Conservation (phyloP, 2,888 invertebrate species). For the Hydraecia micacea region DNA sequence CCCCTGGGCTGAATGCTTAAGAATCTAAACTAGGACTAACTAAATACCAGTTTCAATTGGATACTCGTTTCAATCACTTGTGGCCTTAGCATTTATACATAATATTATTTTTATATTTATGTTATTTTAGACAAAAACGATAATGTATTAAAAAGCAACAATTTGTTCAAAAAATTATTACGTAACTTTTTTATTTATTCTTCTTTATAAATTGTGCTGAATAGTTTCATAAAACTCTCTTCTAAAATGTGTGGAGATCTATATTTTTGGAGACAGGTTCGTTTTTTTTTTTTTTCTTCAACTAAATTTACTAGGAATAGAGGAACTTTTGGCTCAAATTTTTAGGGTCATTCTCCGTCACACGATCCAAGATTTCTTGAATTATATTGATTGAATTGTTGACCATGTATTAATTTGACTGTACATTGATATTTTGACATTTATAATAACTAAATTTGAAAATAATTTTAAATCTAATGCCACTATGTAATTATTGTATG, state of each 20-base stretch:
- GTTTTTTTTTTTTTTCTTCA: slow-evolving; percentile 1
- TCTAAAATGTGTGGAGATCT: slow-evolving; percentile 35
- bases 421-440: no score
- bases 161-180: background rate
- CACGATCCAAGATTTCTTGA: no score
- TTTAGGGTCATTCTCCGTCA: no score
- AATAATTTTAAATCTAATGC: no score
- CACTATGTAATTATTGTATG: no score
- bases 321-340: background rate
- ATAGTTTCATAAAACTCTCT: background rate
- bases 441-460: no score
- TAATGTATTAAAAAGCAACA: background rate
- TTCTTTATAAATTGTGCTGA: background rate
- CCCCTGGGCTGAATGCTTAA: background rate
- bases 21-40: background rate
- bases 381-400: no score
- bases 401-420: no score
- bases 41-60: background rate
- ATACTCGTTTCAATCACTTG: background rate
- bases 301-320: background rate
- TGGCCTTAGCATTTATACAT: background rate
- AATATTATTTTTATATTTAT: background rate
- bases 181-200: background rate
- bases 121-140: background rate
- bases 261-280: slow-evolving; percentile 60